Percentiles rank a stretch among this genome's conserved stretches.
Conservation (phyloP, 2,797 vertebrate species). For the Petrocephalus schoutedeni region DNA sequence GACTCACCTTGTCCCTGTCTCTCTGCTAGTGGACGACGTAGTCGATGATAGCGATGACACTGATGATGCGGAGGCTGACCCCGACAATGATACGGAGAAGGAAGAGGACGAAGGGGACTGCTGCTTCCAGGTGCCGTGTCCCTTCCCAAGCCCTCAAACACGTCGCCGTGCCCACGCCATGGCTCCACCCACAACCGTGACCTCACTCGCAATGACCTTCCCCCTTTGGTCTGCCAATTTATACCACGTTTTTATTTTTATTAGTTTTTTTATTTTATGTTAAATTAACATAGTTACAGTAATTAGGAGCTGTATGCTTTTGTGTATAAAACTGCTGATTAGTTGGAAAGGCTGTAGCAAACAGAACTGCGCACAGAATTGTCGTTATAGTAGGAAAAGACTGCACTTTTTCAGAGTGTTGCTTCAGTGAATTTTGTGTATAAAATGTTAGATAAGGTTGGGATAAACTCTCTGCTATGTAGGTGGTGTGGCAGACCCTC, state of each 20-base stretch:
- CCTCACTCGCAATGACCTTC: background rate
- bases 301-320: background rate
- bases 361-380: background rate
- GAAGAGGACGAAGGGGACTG: slow-evolving; percentile 81
- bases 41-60: slow-evolving; percentile 96
- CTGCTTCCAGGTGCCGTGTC: slow-evolving; percentile 58
- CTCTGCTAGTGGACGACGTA: slow-evolving; percentile 84
- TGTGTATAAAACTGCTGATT: background rate
- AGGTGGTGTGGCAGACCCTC: background rate
- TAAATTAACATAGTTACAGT: background rate
- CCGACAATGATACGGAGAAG: slow-evolving; percentile 80
- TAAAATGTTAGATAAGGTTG: background rate
- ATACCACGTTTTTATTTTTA: too few relatives aligned
- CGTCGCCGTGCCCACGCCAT: background rate
- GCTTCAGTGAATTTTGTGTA: background rate
- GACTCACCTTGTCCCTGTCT: slow-evolving; percentile 12
- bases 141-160: background rate
- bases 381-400: background rate
- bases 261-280: background rate
- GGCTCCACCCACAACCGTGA: background rate
- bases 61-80: slow-evolving; percentile 79
- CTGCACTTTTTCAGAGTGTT: background rate
- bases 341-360: background rate
- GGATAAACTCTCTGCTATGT: background rate
- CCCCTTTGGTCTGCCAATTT: background rate